phyloP scores from a whole-genome alignment of 1,140 invertebrate genomes.

The Drosophila neocordata region DNA sequence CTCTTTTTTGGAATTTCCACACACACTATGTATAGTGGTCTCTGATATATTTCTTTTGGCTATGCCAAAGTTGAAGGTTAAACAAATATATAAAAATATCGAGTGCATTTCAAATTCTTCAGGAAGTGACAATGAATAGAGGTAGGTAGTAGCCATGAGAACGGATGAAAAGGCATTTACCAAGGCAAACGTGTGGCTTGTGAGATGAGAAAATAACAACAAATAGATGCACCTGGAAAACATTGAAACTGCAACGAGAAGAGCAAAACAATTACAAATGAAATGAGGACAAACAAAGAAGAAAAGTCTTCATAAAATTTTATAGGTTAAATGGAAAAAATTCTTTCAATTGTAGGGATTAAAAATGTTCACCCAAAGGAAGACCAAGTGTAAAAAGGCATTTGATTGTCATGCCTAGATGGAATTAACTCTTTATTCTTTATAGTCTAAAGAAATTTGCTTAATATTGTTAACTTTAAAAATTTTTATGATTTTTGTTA shows the following conservation, averaged over 20 bases:
- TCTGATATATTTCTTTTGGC: constrained; percentile 4
- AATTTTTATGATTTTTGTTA: too few relatives aligned
- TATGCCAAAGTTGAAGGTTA: constrained; percentile 9
- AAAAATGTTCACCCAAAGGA: background rate
- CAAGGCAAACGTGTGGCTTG: background rate
- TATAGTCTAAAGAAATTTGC: too few relatives aligned
- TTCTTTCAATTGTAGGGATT: background rate
- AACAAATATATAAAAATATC: constrained; percentile 17
- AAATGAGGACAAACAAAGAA: background rate
- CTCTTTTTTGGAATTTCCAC: background rate
- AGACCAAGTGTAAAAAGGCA: background rate
- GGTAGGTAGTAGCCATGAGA: background rate
- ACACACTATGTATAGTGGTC: background rate
- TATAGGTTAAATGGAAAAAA: background rate
- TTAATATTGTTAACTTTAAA: too few relatives aligned
- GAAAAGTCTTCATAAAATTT: background rate
- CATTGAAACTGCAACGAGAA: constrained; percentile 1
- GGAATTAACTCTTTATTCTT: too few relatives aligned
- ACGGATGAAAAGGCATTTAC: constrained; percentile 9
- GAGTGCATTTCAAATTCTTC: constrained; percentile 16
- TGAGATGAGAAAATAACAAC: background rate
- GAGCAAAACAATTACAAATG: background rate
- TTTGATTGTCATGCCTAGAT: too few relatives aligned
- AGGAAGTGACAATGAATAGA: constrained; percentile 8
- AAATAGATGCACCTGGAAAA: background rate